Evolutionary conservation across 2,888 invertebrate genomes (phyloP), one percentile per base, ranked within the genome.

Genomic region (Kuschelorhynchus macadamiae): DNA sequence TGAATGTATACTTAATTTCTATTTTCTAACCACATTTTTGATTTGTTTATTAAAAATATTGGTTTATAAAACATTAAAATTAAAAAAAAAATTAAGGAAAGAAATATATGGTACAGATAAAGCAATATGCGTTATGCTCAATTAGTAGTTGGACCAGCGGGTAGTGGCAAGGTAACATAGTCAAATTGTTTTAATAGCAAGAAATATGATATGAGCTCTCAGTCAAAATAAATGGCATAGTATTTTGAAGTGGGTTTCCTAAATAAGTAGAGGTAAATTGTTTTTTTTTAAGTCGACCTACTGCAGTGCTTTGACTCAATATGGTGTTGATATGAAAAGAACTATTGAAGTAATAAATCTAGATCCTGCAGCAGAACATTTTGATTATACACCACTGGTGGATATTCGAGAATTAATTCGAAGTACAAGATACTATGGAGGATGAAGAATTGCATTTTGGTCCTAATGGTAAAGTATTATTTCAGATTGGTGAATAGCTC

Each of bases 101-200:
- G n/a, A n/a, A n/a, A n/a, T n/a, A n/a, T n/a, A n/a, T n/a, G n/a
- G n/a, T n/a, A n/a, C n/a, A n/a, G n/a, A n/a, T n/a, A n/a, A n/a
- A n/a, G n/a, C n/a, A n/a, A n/a, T n/a, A 96, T 96, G 96, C 88
- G 96, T 41, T 98, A 95, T 81, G 98, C 95, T 12, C 98, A 98
- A 81, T 85, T 99, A 72, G 94, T 99, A 0, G 93, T 98, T 78
- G 98, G 98, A 0, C 98, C 98, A 21, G 98, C 98, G 0, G 98
- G 98, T 1, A 93, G 96, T 83, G 98, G 98, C 66, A 98, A 98
- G 89, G 96, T 96, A 87, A 84, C 25, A 7, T 25, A 7, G 4
- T n/a, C n/a, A n/a, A n/a, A n/a, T n/a, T n/a, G n/a, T n/a, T n/a
- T n/a, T n/a, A n/a, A n/a, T n/a, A n/a, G n/a, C n/a, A n/a, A n/a